Evolutionary conservation across 2,888 invertebrate genomes (phyloP).

Genomic region (Crocallis elinguaria): DNA sequence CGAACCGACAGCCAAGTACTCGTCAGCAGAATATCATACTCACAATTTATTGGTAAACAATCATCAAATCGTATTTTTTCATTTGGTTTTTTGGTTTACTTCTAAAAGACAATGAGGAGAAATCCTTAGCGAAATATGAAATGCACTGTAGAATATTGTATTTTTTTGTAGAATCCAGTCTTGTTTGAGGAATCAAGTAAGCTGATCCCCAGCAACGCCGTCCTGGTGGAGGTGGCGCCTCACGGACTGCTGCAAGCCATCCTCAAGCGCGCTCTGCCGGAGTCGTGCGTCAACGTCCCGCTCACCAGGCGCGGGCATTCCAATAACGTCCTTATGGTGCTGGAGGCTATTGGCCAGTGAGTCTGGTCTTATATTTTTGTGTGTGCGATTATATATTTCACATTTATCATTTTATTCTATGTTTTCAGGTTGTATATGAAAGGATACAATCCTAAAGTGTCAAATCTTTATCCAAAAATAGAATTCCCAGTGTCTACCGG

Average conservation of each 20-base stretch:
- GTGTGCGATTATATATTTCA: background rate
- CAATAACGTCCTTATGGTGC: conserved; percentile 82
- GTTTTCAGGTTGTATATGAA: conserved; percentile 87
- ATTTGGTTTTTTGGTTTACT: too few species aligned
- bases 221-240: conserved; percentile 94
- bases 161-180: conserved; percentile 75
- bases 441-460: conserved; percentile 88
- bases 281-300: conserved; percentile 87
- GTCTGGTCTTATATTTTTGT: conserved; percentile 16
- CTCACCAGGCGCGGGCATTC: conserved; percentile 88
- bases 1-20: conserved; percentile 66
- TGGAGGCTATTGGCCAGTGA: conserved; percentile 80
- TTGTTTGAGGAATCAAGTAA: conserved; percentile 90
- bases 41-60: conserved; percentile 88
- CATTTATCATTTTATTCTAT: background rate
- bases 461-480: conserved; percentile 89
- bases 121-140: background rate
- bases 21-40: conserved; percentile 92
- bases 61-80: too few species aligned
- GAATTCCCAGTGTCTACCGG: conserved; percentile 92
- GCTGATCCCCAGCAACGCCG: conserved; percentile 90
- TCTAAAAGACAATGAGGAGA: background rate
- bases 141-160: conserved; percentile 3
- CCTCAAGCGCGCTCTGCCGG: conserved; percentile 87
- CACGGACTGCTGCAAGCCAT: conserved; percentile 90